Evolutionary conservation across 2,888 invertebrate genomes (phyloP).

Genomic region (Copidosoma aretas): DNA sequence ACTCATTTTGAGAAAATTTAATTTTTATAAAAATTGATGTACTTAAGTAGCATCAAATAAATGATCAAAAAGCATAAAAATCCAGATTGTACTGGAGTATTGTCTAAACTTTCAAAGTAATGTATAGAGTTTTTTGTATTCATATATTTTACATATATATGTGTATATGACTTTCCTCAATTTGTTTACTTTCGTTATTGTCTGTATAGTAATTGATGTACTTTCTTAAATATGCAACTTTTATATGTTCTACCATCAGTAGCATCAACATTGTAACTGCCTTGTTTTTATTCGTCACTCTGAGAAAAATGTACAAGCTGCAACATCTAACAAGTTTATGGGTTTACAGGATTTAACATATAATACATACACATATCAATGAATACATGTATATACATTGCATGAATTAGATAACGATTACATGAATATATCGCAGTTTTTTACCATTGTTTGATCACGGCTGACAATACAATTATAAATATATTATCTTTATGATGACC

Average conservation of each 20-base stretch:
- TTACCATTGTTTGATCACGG: too few species aligned
- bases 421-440: conserved; percentile 19
- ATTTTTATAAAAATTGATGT: background rate
- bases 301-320: conserved; percentile 29
- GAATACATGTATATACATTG: conserved; percentile 36
- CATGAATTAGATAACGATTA: conserved; percentile 20
- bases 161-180: conserved; percentile 52
- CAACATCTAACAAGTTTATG: conserved; percentile 21
- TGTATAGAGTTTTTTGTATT: too few species aligned
- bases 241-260: conserved; percentile 16
- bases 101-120: too few species aligned
- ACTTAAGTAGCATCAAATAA: too few species aligned
- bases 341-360: conserved; percentile 8
- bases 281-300: conserved; percentile 9
- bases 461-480: conserved; percentile 13
- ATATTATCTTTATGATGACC: conserved; percentile 14
- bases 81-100: too few species aligned
- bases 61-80: too few species aligned
- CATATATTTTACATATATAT: background rate
- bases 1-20: too few species aligned
- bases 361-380: conserved; percentile 28
- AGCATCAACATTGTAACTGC: conserved; percentile 16
- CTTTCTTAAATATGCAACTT: conserved; percentile 35
- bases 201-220: conserved; percentile 57
- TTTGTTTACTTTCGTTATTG: conserved; percentile 52